These are phyloP conservation scores for Chaenocephalus aceratus DNA, from an alignment of 2,113 vertebrate genomes.

Conservation along the genomic window DNA sequence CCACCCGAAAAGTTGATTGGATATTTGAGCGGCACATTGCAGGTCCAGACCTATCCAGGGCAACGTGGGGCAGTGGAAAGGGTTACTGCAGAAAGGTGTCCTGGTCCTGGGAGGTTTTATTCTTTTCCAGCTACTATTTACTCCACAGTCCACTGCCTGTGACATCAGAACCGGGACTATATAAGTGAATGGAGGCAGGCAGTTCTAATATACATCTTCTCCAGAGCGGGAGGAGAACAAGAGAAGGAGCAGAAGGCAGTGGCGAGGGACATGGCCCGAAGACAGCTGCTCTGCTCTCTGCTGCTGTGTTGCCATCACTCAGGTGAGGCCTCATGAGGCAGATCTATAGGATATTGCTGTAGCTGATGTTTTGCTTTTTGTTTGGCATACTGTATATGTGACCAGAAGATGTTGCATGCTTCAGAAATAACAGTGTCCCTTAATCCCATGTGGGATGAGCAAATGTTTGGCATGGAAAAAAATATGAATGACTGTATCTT, in stretches of 20 bases:
- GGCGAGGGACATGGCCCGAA: slow-evolving; percentile 14
- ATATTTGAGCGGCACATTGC: too few species aligned
- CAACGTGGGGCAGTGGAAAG: neutral
- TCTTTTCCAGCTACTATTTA: slow-evolving; percentile 27
- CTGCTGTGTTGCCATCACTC: slow-evolving; percentile 33
- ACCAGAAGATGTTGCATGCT: too few species aligned
- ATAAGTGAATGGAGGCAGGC: slow-evolving; percentile 22
- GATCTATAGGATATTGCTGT: too few species aligned
- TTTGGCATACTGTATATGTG: too few species aligned
- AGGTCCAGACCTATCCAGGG: neutral
- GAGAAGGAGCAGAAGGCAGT: neutral
- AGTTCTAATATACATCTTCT: neutral
- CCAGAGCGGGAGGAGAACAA: neutral
- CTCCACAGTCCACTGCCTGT: slow-evolving; percentile 18
- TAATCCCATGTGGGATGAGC: too few species aligned
- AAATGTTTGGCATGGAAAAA: too few species aligned
- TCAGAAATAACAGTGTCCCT: too few species aligned
- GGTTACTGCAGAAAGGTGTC: neutral
- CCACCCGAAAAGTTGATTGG: too few species aligned
- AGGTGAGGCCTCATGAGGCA: slow-evolving; percentile 19
- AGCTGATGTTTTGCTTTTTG: too few species aligned
- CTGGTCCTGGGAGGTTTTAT: too few species aligned
- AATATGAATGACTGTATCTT: too few species aligned
- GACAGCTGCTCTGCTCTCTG: slow-evolving; percentile 19
- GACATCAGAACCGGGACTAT: slow-evolving; percentile 17